phyloP scores from a whole-genome alignment of 1,140 invertebrate species.

The Diabrotica virgifera region DNA sequence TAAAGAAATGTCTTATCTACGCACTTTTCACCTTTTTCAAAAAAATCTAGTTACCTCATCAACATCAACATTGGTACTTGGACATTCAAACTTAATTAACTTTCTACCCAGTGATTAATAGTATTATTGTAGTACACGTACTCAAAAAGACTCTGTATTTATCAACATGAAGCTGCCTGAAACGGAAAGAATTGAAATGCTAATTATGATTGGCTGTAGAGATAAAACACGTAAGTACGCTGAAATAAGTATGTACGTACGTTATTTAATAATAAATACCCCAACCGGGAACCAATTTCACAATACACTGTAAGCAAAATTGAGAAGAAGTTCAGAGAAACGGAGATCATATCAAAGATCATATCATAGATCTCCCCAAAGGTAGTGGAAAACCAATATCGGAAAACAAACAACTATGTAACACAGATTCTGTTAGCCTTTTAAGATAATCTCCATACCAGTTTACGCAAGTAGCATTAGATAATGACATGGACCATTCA shows the following conservation, averaged over 20 bases:
- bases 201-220: slow-evolving; percentile 24
- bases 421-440: neutral
- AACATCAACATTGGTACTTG: neutral
- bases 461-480: neutral
- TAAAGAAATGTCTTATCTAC: neutral
- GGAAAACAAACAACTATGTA: slow-evolving; percentile 5
- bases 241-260: slow-evolving; percentile 17
- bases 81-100: slow-evolving; percentile 3
- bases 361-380: slow-evolving; percentile 4
- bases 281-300: slow-evolving; percentile 7
- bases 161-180: slow-evolving; percentile 17
- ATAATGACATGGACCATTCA: neutral
- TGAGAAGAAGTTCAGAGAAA: slow-evolving; percentile 6
- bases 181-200: slow-evolving; percentile 36
- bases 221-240: slow-evolving; percentile 16
- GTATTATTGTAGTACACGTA: neutral
- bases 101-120: neutral
- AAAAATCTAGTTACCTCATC: neutral
- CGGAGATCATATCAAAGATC: no score
- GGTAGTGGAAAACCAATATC: slow-evolving; percentile 1
- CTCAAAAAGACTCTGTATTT: neutral
- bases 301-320: slow-evolving; percentile 13
- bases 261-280: slow-evolving; percentile 18
- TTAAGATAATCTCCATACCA: slow-evolving; percentile 10
- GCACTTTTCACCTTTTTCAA: neutral